phyloP scores from a whole-genome alignment of 2,888 invertebrate species.

The Scaptomyza reducta region DNA sequence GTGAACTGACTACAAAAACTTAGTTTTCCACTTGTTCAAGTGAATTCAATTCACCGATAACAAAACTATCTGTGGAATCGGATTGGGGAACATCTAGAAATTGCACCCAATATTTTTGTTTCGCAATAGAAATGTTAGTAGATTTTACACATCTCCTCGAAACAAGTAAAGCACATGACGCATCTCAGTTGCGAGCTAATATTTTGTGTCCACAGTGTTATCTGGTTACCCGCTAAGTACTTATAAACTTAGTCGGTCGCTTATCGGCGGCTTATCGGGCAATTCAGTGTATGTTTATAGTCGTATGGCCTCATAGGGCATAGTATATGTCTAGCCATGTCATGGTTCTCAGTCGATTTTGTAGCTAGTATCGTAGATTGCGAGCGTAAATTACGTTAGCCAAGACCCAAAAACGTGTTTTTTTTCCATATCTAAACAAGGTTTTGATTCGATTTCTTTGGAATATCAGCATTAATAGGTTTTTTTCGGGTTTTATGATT shows the following conservation, averaged over 20 bases:
- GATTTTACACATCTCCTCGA: background rate
- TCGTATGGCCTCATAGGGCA: slow-evolving; percentile 44
- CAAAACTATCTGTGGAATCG: too few relatives aligned
- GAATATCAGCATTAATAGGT: slow-evolving; percentile 28
- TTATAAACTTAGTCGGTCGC: slow-evolving; percentile 25
- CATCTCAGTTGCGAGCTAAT: slow-evolving; percentile 7
- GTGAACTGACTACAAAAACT: too few relatives aligned
- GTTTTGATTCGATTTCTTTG: slow-evolving; percentile 16
- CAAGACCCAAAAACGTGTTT: slow-evolving; percentile 22
- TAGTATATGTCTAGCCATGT: slow-evolving; percentile 52
- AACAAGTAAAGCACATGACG: background rate
- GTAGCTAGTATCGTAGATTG: slow-evolving; percentile 6
- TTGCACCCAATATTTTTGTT: too few relatives aligned
- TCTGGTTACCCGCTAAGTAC: slow-evolving; percentile 30
- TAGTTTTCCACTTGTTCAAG: too few relatives aligned
- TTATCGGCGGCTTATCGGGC: slow-evolving; percentile 53
- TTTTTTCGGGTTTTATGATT: background rate
- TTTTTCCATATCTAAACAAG: background rate
- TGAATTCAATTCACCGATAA: too few relatives aligned
- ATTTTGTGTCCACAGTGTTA: slow-evolving; percentile 31
- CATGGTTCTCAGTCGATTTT: slow-evolving; percentile 57
- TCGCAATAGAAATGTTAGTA: background rate
- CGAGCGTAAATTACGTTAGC: slow-evolving; percentile 32
- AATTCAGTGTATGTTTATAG: slow-evolving; percentile 38
- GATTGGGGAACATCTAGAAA: too few relatives aligned